Evolutionary conservation across 2,888 invertebrate species (phyloP).

Genomic region (Drosophila borealis): DNA sequence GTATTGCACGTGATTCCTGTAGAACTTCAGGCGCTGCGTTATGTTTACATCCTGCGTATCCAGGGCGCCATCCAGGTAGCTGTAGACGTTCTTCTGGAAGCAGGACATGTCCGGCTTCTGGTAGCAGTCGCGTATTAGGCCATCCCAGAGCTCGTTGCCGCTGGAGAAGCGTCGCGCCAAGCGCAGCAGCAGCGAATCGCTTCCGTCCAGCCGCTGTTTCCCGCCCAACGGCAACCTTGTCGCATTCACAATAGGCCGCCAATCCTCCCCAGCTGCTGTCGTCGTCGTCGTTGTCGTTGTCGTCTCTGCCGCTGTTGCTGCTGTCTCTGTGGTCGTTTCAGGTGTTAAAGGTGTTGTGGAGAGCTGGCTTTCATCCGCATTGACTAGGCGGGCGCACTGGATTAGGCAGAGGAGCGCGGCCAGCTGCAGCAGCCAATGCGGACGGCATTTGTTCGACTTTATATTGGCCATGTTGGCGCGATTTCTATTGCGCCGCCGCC

Average conservation of each 20-base stretch:
- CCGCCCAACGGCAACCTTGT: slow-evolving; percentile 20
- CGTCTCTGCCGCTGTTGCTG: slow-evolving; percentile 15
- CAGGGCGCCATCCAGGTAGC: slow-evolving; percentile 89
- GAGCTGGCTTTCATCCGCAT: slow-evolving; percentile 52
- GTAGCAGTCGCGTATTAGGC: slow-evolving; percentile 90
- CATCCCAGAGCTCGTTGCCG: slow-evolving; percentile 90
- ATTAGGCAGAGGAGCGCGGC: slow-evolving; percentile 48
- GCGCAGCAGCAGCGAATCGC: slow-evolving; percentile 77
- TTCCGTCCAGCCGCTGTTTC: slow-evolving; percentile 20
- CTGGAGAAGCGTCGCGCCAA: slow-evolving; percentile 82
- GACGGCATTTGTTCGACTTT: slow-evolving; percentile 28
- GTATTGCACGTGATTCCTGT: slow-evolving; percentile 88
- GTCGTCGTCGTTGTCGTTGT: slow-evolving; percentile 12
- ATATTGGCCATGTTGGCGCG: slow-evolving; percentile 48
- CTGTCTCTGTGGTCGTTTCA: slow-evolving; percentile 21
- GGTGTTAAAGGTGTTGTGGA: slow-evolving; percentile 60
- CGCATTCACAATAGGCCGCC: slow-evolving; percentile 60
- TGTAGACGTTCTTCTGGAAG: slow-evolving; percentile 91
- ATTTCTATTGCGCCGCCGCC: slow-evolving; percentile 53
- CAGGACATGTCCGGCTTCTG: slow-evolving; percentile 89
- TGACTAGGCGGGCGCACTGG: slow-evolving; percentile 27
- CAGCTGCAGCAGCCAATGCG: slow-evolving; percentile 37
- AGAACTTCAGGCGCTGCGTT: slow-evolving; percentile 88
- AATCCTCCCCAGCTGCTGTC: slow-evolving; percentile 49
- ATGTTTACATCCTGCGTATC: slow-evolving; percentile 89